Evolutionary conservation across 2,888 invertebrate genomes (phyloP).

Genomic region (Coelinius sp.): DNA sequence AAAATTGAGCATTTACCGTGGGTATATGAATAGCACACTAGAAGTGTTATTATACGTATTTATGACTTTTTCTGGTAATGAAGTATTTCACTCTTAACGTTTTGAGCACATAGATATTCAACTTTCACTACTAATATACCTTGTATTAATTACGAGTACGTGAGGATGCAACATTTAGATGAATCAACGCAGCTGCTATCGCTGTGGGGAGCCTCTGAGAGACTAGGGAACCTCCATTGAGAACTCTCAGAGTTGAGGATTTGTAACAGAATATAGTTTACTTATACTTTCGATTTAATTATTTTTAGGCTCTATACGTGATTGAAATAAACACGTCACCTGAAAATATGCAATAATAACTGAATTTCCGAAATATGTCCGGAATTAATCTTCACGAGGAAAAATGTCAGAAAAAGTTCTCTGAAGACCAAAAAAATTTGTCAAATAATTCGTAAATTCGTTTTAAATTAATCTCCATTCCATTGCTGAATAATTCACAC

Average conservation of each 20-base stretch:
- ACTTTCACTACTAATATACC: constrained; percentile 47
- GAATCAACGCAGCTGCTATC: constrained; percentile 26
- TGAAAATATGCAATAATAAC: no score
- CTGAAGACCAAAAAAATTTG: no score
- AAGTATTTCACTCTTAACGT: constrained; percentile 6
- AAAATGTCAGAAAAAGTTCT: no score
- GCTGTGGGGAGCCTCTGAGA: constrained; percentile 39
- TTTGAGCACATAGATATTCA: constrained; percentile 6
- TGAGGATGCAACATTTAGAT: constrained; percentile 30
- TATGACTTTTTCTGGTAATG: not conserved
- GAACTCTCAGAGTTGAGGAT: not conserved
- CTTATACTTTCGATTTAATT: not conserved
- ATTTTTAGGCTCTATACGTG: no score
- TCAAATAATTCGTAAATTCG: no score
- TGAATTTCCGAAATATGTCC: no score
- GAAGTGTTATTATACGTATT: constrained; percentile 1
- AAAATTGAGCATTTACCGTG: not conserved
- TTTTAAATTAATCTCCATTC: no score
- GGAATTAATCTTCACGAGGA: no score
- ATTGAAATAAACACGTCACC: no score
- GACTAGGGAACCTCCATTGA: not conserved
- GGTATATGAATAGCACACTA: not conserved
- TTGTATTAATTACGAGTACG: constrained; percentile 45
- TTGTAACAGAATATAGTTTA: not conserved
- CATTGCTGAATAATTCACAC: no score